phyloP scores from a whole-genome alignment of 2,888 invertebrate species.

The Ornithoptera alexandrae region DNA sequence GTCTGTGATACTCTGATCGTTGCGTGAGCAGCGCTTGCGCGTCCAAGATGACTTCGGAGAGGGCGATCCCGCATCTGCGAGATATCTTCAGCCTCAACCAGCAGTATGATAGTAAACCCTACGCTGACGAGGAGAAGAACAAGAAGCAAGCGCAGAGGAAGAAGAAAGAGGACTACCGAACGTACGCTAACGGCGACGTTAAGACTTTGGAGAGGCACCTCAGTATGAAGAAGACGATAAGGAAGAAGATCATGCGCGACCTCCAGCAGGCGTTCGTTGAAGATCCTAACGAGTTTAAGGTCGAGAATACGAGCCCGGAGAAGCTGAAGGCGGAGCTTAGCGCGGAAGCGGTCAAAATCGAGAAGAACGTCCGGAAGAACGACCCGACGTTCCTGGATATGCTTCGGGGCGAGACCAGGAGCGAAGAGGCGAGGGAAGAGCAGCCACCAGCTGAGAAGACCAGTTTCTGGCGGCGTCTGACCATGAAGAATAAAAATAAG shows the following conservation, averaged over 20 bases:
- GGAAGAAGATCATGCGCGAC: conserved; percentile 92
- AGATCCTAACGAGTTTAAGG: conserved; percentile 85
- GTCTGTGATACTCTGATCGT: conserved; percentile 52
- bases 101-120: conserved; percentile 71
- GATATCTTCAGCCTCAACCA: conserved; percentile 85
- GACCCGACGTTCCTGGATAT: conserved; percentile 85
- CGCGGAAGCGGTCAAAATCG: conserved; percentile 83
- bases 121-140: conserved; percentile 74
- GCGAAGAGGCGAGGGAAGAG: conserved; percentile 68
- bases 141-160: conserved; percentile 79
- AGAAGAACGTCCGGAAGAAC: conserved; percentile 73
- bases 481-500: conserved; percentile 84
- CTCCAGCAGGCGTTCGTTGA: conserved; percentile 87
- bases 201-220: conserved; percentile 89
- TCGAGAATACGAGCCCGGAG: conserved; percentile 84
- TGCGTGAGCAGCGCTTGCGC: conserved; percentile 49
- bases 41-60: conserved; percentile 83
- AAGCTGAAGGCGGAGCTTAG: conserved; percentile 84
- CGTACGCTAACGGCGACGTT: conserved; percentile 83
- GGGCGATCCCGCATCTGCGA: conserved; percentile 87
- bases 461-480: conserved; percentile 85
- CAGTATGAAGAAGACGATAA: conserved; percentile 92
- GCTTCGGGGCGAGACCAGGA: conserved; percentile 81
- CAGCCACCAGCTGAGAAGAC: conserved; percentile 79
- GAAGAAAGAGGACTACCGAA: conserved; percentile 85